Evolutionary conservation across 2,797 vertebrate species (phyloP).

Genomic region (Neostethus bicornis): DNA sequence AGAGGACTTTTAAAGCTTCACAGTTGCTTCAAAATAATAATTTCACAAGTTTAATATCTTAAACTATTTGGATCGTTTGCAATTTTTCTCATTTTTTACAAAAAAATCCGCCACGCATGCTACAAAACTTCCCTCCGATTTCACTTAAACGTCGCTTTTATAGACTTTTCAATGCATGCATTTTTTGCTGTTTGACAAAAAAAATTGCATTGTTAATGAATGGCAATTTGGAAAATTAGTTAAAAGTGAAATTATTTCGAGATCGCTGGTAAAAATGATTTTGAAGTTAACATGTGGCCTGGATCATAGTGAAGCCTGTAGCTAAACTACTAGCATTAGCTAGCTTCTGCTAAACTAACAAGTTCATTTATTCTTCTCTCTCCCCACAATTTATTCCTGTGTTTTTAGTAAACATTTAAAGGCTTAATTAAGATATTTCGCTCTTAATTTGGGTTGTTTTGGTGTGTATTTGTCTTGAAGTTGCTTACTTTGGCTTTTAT

Average conservation of each 20-base stretch:
- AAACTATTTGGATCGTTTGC: conserved; percentile 8
- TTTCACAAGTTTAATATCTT: neutral
- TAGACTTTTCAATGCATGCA: conserved; percentile 8
- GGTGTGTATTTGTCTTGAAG: conserved; percentile 21
- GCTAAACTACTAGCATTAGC: conserved; percentile 27
- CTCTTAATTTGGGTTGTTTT: neutral
- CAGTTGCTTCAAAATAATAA: neutral
- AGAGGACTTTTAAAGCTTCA: conserved; percentile 15
- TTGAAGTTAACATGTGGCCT: conserved; percentile 72
- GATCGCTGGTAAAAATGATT: conserved; percentile 16
- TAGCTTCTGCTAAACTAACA: conserved; percentile 31
- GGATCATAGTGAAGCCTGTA: conserved; percentile 38
- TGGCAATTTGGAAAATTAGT: neutral
- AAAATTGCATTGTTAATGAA: neutral
- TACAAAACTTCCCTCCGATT: conserved; percentile 32
- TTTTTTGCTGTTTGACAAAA: neutral
- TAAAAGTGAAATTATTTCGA: conserved; percentile 12
- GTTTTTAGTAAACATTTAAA: neutral
- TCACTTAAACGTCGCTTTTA: conserved; percentile 18
- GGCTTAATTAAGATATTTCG: too few relatives aligned
- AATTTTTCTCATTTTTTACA: neutral
- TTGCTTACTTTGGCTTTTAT: conserved; percentile 62
- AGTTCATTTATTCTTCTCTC: conserved; percentile 1
- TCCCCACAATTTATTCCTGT: too few relatives aligned
- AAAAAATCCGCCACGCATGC: conserved; percentile 63